Base-by-base conservation (phyloP, 2,797 vertebrate genomes). In the Pogoniulus pusillus region DNA sequence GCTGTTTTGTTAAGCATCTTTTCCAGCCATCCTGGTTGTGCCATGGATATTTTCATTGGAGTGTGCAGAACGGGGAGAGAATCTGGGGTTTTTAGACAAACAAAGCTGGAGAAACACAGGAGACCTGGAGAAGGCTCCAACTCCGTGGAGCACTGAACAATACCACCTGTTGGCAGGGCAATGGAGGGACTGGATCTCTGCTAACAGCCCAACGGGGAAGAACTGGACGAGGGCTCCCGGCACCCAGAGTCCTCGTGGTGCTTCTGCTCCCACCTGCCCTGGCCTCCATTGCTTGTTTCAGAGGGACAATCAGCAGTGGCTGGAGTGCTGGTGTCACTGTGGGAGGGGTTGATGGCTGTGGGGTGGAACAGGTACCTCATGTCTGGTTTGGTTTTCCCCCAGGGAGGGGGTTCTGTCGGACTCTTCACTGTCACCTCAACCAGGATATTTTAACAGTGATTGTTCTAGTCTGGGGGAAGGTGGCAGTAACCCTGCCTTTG, bases 21-120 rank as follows among this genome's bases (percentile, higher is more conserved):
- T 96, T 95, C 93, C 95, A 95, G 95, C 95, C 93, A 86, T 95
- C 93, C 95, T 81, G 35, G 85, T 96, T 93, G 94, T 96, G 96
- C 93, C 94, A 89, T 78, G 89, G 95, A 92, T 93, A 89, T 82
- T 95, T 91, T 66, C 86, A 66, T 64, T 62, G 88, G 88, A 65
- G 92, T 91, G 83, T 91, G 41, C 64, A 57, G 89, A 47, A 16
- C 69, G 57, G 69, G 79, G 66, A 69, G 66, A 37, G 77, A 65
- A 53, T 32, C 12, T 66, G 23, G 34, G 34, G 23, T 47, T 47
- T 47, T 79, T 63, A 29, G 57, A 68, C 51, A 70, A 82, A 78
- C 65, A 80, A 60, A 84, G 73, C 75, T 91, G 83, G 71, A 90
- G 71, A 89, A 91, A 83, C 77, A 68, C 4, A 5, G 12, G 82